phyloP scores from a whole-genome alignment of 2,113 vertebrate species.

The Aplodontia rufa region DNA sequence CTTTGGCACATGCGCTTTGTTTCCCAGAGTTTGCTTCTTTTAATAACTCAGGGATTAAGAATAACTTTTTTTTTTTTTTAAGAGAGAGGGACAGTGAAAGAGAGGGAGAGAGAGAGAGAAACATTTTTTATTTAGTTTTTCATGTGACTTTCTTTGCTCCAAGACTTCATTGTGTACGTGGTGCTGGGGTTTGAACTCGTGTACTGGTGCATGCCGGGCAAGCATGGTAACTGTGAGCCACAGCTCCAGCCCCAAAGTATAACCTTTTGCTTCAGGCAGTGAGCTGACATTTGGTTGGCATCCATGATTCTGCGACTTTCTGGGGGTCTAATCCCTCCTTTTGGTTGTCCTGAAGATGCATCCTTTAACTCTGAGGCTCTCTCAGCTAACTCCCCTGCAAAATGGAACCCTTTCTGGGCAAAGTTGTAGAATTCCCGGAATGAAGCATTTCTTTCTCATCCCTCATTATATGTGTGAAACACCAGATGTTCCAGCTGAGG shows the following conservation, averaged over 20 bases:
- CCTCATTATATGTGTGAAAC: background rate
- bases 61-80: no score
- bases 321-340: background rate
- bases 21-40: background rate
- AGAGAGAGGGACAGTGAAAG: no score
- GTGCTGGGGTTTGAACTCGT: no score
- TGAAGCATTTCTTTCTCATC: background rate
- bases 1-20: background rate
- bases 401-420: background rate
- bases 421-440: background rate
- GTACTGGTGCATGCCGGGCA: no score
- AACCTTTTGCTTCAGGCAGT: background rate
- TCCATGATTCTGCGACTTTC: background rate
- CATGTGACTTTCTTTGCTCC: no score
- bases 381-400: background rate
- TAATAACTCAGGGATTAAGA: background rate
- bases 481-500: slow-evolving; percentile 31
- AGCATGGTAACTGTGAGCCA: no score
- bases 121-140: no score
- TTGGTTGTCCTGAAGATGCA: background rate
- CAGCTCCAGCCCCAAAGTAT: no score
- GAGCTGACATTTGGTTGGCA: background rate
- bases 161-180: no score
- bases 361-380: background rate
- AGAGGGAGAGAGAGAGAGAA: no score